phyloP scores from a whole-genome alignment of 2,113 vertebrate species.

The Cnemophilus loriae region DNA sequence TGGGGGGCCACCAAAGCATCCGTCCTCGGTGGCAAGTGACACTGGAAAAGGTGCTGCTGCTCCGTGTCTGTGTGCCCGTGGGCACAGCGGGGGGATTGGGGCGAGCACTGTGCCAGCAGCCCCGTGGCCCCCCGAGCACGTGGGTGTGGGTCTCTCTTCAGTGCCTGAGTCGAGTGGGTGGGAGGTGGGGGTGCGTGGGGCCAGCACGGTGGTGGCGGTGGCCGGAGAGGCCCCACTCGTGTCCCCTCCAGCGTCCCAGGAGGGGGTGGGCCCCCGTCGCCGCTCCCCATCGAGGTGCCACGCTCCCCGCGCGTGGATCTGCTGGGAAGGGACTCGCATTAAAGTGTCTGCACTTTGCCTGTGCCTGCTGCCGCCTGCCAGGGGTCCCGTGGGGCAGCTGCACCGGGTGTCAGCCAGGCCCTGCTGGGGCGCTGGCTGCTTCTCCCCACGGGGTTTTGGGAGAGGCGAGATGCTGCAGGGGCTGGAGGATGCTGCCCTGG shows the following conservation, averaged over 20 bases:
- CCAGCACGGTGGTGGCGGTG: background rate
- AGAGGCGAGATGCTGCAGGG: background rate
- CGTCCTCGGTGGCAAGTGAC: background rate
- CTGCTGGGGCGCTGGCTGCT: background rate
- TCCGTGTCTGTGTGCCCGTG: background rate
- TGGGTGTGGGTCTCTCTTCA: background rate
- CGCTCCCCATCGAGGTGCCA: background rate
- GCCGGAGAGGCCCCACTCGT: background rate
- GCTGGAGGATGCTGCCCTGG: background rate
- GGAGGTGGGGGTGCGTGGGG: background rate
- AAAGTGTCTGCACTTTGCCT: conserved; percentile 38
- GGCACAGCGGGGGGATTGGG: fast-evolving
- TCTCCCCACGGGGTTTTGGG: background rate
- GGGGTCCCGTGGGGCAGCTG: background rate
- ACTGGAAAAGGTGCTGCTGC: background rate
- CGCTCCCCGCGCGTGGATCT: background rate
- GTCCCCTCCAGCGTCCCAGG: fast-evolving
- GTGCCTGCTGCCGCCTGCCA: background rate
- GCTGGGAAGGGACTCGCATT: conserved; percentile 35
- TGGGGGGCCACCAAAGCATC: background rate
- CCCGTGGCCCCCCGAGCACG: background rate
- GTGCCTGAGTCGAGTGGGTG: conserved; percentile 26
- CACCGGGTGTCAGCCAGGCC: no score
- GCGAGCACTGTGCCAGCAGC: background rate
- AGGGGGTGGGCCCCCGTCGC: background rate